Evolutionary conservation across 2,888 invertebrate genomes (phyloP).

Genomic region (Agrypnus murinus): DNA sequence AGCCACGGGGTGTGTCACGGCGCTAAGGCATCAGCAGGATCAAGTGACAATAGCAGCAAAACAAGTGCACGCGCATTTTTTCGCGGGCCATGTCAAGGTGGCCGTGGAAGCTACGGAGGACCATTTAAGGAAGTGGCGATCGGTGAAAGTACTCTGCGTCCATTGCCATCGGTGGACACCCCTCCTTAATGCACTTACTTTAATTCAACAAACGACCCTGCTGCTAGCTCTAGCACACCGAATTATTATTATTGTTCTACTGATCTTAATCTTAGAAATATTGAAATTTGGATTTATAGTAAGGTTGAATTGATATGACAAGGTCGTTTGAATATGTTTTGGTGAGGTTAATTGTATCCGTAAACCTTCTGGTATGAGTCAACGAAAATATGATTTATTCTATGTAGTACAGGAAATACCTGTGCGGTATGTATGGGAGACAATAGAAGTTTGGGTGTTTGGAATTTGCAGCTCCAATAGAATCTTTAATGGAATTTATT

Average conservation of each 20-base stretch:
- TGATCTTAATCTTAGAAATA: slow-evolving; percentile 15
- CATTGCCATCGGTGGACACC: slow-evolving; percentile 17
- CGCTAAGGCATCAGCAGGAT: slow-evolving; percentile 41
- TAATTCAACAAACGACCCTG: slow-evolving; percentile 25
- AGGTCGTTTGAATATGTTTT: slow-evolving; percentile 1
- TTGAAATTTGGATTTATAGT: slow-evolving; percentile 1
- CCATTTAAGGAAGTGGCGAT: slow-evolving; percentile 63
- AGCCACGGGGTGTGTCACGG: slow-evolving; percentile 36
- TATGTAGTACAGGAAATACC: too few relatives aligned
- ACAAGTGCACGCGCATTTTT: slow-evolving; percentile 53
- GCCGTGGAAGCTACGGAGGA: slow-evolving; percentile 58
- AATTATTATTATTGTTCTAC: slow-evolving; percentile 33
- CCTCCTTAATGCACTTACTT: slow-evolving; percentile 1
- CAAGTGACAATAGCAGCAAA: slow-evolving; percentile 37
- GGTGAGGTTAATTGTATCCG: too few relatives aligned
- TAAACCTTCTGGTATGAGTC: too few relatives aligned
- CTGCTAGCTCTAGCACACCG: slow-evolving; percentile 38
- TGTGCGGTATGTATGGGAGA: too few relatives aligned
- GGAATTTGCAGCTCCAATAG: too few relatives aligned
- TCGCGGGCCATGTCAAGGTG: slow-evolving; percentile 61
- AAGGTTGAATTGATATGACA: slow-evolving; percentile 22
- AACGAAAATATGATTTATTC: too few relatives aligned
- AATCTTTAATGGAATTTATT: too few relatives aligned
- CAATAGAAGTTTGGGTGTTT: too few relatives aligned
- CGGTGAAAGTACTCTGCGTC: slow-evolving; percentile 60